Evolutionary conservation across 2,797 vertebrate genomes (phyloP), one percentile per base, ranked within the genome.

Genomic region (Lithobates sylvaticus): DNA sequence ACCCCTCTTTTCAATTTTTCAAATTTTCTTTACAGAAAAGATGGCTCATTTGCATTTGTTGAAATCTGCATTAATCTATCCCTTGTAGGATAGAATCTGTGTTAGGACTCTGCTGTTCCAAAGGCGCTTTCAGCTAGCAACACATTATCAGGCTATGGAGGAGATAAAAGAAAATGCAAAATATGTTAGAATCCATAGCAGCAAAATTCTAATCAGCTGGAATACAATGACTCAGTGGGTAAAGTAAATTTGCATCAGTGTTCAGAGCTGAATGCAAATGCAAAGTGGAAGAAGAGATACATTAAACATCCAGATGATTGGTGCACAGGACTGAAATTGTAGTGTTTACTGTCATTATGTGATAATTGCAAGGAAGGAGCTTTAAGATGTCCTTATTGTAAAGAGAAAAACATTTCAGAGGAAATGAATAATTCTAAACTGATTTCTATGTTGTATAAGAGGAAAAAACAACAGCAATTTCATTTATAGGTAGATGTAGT

Each of bases 1-100:
- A 92, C 86, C 89, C 21, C 86, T 92, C 89, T 69, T 82, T 86
- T 92, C 81, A 88, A 86, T 88, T 84, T 83, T 85, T 80, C 65
- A 5, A 65, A 7, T 82, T 85, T 81, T 80, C 47, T 83, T 88
- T 89, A 89, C 84, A 76, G 73, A 81, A 75, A 87, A 84, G 84
- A 84, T 88, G 79, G n/a, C 89, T 91, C 80, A 92, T 92, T 91
- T 74, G 76, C 85, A 79, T 93, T 92, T 93, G 84, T 89, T 89
- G 86, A 89, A 90, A 92, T 91, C 85, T 88, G 89, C 87, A 92
- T 92, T 90, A 75, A 91, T 92, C 88, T 88, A 91, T 84, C 83
- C 83, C 88, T 84, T 90, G 68, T 90, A 91, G 89, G 90, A 61
- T 69, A 80, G 77, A 83, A 67, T 84, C 58, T 79, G 61, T 83